phyloP scores from a whole-genome alignment of 35 echinoderm and acorn worm genomes.

The Ptychodera flava region DNA sequence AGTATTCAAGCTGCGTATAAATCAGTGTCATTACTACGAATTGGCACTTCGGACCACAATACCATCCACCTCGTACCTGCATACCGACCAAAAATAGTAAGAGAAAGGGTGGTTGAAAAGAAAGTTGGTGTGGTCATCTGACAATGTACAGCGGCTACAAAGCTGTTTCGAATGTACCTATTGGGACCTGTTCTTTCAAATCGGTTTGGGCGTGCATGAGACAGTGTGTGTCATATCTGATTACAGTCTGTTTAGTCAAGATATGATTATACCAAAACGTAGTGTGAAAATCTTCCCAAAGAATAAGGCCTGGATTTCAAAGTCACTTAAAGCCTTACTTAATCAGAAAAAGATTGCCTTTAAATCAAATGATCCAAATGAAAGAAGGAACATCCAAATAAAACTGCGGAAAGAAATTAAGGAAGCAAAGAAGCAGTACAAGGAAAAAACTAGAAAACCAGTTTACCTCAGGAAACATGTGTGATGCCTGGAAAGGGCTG shows the following conservation, averaged over 20 bases:
- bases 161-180: constrained; percentile 38
- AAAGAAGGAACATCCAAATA: constrained; percentile 6
- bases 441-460: constrained; percentile 11
- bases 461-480: constrained; percentile 8
- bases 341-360: not conserved
- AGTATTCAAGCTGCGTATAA: constrained; percentile 26
- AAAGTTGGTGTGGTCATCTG: constrained; percentile 16
- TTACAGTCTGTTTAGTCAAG: constrained; percentile 8
- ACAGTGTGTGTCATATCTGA: constrained; percentile 6
- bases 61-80: constrained; percentile 22
- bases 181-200: constrained; percentile 14
- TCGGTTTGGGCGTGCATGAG: constrained; percentile 1
- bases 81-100: constrained; percentile 19
- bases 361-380: not conserved
- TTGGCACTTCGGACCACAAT: constrained; percentile 55
- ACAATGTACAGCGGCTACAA: constrained; percentile 8
- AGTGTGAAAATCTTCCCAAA: constrained; percentile 6
- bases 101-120: constrained; percentile 8
- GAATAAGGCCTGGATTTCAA: constrained; percentile 3
- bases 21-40: constrained; percentile 14
- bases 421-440: constrained; percentile 12
- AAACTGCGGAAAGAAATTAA: not conserved
- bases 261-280: not conserved
- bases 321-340: constrained; percentile 4
- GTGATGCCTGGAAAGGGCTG: constrained; percentile 6